Evolutionary conservation across 2,888 invertebrate genomes (phyloP), one percentile per base, ranked within the genome.

Genomic region (Orthosia cruda): DNA sequence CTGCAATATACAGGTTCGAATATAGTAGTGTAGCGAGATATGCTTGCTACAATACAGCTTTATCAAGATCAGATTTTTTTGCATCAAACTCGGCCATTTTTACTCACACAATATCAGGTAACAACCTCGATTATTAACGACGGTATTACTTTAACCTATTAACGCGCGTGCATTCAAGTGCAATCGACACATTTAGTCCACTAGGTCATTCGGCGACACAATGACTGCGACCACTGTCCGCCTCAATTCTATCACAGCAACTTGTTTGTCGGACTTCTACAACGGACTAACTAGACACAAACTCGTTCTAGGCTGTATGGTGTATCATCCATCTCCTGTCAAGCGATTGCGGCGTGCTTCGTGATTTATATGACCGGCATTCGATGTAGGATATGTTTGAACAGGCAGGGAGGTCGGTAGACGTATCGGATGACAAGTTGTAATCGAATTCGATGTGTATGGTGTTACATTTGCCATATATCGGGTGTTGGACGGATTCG

Each of bases 161-260:
- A 86, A 82, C 71, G 76, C 66, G 62, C 77, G 81, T 85, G 78
- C 83, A 83, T 80, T 88, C 80, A 85, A 87, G 86, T 87, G 84
- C 77, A 87, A 68, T 79, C 74, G 80, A 81, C 81, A 81, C 77
- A 89, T 90, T 88, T 73, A 87, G 90, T 81, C 66, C 87, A 91
- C 85, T 91, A 86, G 91, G 91, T 88, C 91, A 89, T 83, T 72
- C 71, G 85, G 87, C 86, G 88, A 85, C 82, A 87, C 86, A 84
- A 85, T 84, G 88, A 85, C 89, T 86, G 75, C 62, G 66, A 65
- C 78, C 86, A 77, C 84, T 78, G 87, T 81, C 85, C 85, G 79
- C 65, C 70, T 80, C 71, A 74, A 83, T 81, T 79, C 79, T 74
- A 87, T 85, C 86, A 80, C 64, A 71, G 74, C 75, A 83, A 88